Percentiles rank a stretch among this genome's conserved stretches.
Conservation (phyloP, 2,797 vertebrate genomes). For the Schizothorax lantsangensis region DNA sequence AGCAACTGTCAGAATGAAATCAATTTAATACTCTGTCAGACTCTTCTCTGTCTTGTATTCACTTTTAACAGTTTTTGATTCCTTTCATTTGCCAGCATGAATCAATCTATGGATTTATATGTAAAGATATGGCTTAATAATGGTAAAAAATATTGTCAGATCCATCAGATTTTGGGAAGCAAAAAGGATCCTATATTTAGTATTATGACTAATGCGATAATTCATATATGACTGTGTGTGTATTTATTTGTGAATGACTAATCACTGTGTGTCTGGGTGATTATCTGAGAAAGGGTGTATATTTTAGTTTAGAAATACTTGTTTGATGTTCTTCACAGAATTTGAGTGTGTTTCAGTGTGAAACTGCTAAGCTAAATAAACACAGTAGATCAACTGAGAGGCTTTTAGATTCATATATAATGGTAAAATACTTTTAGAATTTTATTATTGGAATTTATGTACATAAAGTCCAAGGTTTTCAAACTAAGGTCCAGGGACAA, state of each 20-base stretch:
- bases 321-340: neutral
- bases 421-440: neutral
- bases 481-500: neutral
- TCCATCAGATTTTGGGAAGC: neutral
- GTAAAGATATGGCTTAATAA: neutral
- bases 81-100: neutral
- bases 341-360: neutral
- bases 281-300: neutral
- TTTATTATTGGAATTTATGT: neutral
- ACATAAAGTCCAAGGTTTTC: neutral
- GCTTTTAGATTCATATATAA: neutral
- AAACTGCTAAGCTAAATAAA: neutral
- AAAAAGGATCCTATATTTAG: constrained; percentile 32
- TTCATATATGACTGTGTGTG: constrained; percentile 10
- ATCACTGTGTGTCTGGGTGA: neutral
- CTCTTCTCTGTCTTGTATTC: neutral
- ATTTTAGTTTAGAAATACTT: neutral
- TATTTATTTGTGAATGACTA: constrained; percentile 16
- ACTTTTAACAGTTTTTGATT: neutral
- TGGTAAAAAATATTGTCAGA: neutral
- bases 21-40: neutral
- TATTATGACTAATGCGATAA: constrained; percentile 34
- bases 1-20: neutral
- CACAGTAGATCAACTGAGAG: neutral
- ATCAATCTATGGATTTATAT: neutral